Evolutionary conservation across 2,888 invertebrate species (phyloP), one percentile per base, ranked within the genome.

Genomic region (Lapara coniferarum): DNA sequence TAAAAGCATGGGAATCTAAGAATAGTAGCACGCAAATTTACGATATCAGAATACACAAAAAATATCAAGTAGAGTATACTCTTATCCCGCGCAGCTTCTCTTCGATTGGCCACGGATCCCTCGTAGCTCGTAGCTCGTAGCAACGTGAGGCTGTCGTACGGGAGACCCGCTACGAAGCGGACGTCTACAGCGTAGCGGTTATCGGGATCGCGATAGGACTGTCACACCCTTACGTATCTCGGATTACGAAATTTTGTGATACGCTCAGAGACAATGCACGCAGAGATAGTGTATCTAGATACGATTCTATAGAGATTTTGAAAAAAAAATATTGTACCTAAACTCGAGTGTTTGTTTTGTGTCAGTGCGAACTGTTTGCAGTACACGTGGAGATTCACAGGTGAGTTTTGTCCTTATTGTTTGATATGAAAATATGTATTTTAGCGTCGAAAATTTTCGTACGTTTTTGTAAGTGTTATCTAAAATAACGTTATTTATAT

Each of bases 101-200:
- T 93, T 93, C 93, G 93, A 93, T 93, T 93, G 93, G 93, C 93
- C 83, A 88, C 91, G 87, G 78, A 88, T 89, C 88, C 87, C 90
- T 69, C 69, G 66, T 69, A 69, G 66, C 89, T 88, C 90, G 91
- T 92, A 92, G 93, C 92, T 89, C 89, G 90, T 92, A 90, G 92
- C 92, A 91, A 92, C 92, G 91, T 87, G 91, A 88, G 88, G 84
- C 89, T 92, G 89, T 93, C 89, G 91, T 91, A 85, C 91, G 88
- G 90, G 90, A 86, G 86, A 84, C 83, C 86, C 86, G 90, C 90
- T 90, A 88, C 93, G 87, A 82, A 85, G 87, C 90, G 90, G 92
- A 89, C 92, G 93, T 88, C 88, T 89, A 88, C 90, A 85, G 78
- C 85, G 89, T 87, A 89, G 88, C 82, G 70, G 73, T 73, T 69